A percentile compares a stretch with the other conserved stretches of the same genome.
These are phyloP conservation scores for Mimachlamys varia DNA, from an alignment of 2,888 invertebrate genomes.

Conservation along the genomic window DNA sequence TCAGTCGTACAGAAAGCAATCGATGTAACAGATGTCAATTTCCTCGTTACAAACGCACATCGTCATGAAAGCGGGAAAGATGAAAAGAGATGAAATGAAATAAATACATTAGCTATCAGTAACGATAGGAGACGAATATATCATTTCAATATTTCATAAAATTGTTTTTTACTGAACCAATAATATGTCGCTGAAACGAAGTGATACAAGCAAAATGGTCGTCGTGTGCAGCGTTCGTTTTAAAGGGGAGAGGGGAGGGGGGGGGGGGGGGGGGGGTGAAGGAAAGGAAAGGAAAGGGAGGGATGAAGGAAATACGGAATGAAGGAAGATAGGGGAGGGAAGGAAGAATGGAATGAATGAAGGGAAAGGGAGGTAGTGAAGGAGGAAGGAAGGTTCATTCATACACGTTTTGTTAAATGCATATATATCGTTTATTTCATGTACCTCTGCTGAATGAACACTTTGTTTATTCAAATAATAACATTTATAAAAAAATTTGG, in stretches of 20 bases:
- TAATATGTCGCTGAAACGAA: not conserved
- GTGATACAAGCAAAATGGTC: not conserved
- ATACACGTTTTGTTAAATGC: too few species aligned
- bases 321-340: too few species aligned
- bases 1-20: not conserved
- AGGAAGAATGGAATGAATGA: too few species aligned
- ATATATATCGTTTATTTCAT: too few species aligned
- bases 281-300: too few species aligned
- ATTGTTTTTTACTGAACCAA: not conserved
- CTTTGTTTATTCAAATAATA: too few species aligned
- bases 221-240: not conserved
- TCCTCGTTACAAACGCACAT: not conserved
- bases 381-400: too few species aligned
- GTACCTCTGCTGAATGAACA: too few species aligned
- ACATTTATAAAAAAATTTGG: too few species aligned
- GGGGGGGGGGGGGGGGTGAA: not conserved
- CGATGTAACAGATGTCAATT: not conserved
- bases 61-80: not conserved
- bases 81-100: constrained; percentile 9
- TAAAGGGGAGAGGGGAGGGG: not conserved
- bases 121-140: not conserved
- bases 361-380: too few species aligned
- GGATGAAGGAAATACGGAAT: too few species aligned
- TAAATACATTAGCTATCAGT: not conserved
- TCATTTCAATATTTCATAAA: not conserved